These are phyloP conservation scores for Pristionchus entomophagus DNA, from an alignment of 2,888 invertebrate species.

Conservation along the genomic window DNA sequence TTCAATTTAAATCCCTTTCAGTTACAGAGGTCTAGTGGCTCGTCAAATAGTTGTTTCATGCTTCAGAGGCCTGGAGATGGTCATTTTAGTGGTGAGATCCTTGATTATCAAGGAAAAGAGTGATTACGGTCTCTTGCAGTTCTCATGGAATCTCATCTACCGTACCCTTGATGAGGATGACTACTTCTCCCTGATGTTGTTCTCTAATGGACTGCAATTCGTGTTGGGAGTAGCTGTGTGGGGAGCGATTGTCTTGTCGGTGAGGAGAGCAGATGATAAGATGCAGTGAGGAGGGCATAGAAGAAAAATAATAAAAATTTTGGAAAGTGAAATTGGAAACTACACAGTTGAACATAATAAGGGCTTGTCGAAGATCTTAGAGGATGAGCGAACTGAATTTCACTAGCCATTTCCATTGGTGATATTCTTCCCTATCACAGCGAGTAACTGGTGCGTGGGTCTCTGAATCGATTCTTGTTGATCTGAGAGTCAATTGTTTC, in stretches of 20 bases:
- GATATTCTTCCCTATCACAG: not conserved
- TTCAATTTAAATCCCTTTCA: not conserved
- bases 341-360: too few species aligned
- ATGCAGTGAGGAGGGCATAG: too few species aligned
- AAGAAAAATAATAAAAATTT: too few species aligned
- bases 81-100: not conserved
- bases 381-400: too few species aligned
- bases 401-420: too few species aligned
- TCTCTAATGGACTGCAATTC: not conserved
- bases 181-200: conserved; percentile 5
- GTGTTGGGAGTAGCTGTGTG: not conserved
- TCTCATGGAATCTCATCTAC: conserved; percentile 6
- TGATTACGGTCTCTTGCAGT: not conserved
- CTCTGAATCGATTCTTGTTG: conserved; percentile 26
- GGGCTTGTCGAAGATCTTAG: too few species aligned
- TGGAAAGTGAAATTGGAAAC: too few species aligned
- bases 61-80: conserved; percentile 38
- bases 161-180: not conserved
- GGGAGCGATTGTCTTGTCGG: conserved; percentile 1
- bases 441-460: conserved; percentile 14
- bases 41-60: not conserved
- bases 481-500: conserved; percentile 9
- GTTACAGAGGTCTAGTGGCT: not conserved
- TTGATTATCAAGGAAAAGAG: not conserved
- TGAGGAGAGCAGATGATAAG: not conserved